phyloP scores from a whole-genome alignment of 1,140 invertebrate species.

The Sitodiplosis mosellana region DNA sequence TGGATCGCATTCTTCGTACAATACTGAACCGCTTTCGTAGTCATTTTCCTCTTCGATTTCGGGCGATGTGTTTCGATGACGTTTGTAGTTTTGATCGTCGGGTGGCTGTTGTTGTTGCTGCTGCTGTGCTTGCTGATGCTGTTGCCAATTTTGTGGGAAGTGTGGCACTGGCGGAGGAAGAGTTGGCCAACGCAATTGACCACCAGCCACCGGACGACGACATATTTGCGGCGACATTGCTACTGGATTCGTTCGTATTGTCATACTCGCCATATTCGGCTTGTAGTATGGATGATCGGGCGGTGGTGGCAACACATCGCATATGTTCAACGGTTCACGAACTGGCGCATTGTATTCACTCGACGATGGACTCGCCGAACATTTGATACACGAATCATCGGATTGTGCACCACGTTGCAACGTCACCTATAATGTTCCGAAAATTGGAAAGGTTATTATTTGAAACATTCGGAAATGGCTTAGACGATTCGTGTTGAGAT shows the following conservation, averaged over 20 bases:
- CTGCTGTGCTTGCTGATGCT: not conserved
- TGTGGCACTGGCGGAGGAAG: conserved; percentile 3
- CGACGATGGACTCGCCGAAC: conserved; percentile 1
- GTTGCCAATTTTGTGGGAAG: conserved; percentile 4
- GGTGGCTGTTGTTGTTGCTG: not conserved
- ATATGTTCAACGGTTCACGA: conserved; percentile 2
- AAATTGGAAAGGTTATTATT: too few relatives aligned
- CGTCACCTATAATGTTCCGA: too few relatives aligned
- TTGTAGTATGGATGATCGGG: conserved; percentile 4
- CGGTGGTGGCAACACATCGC: conserved; percentile 1
- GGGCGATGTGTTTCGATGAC: not conserved
- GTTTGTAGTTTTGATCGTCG: not conserved
- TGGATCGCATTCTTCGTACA: conserved; percentile 21
- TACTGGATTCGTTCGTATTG: conserved; percentile 5
- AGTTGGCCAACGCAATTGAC: not conserved
- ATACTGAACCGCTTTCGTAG: conserved; percentile 31
- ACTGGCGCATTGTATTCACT: conserved; percentile 5
- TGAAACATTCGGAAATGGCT: too few relatives aligned
- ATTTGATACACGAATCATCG: conserved; percentile 1
- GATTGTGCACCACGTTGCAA: conserved; percentile 16
- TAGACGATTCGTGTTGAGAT: too few relatives aligned
- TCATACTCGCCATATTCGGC: conserved; percentile 3
- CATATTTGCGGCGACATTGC: conserved; percentile 4
- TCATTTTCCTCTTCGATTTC: conserved; percentile 16
- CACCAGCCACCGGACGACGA: not conserved